Conservation (phyloP, 2,113 vertebrate genomes). For the Corythornis cristatus region DNA sequence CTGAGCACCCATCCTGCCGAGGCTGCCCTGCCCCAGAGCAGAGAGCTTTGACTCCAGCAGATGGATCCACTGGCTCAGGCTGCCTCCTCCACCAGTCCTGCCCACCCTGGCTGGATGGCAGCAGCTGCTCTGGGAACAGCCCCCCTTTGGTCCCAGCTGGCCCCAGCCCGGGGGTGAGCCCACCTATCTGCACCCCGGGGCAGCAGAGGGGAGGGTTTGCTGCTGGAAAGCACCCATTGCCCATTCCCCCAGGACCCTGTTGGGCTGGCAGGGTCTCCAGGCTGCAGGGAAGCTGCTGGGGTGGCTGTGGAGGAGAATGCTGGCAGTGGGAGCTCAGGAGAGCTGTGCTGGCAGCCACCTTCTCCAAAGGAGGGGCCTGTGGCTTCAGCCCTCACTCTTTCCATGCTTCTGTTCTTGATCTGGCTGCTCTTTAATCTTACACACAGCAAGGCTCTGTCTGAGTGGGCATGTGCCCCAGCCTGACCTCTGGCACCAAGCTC, state of each 20-base stretch:
- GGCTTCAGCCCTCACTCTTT: not conserved
- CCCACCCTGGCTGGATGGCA: not conserved
- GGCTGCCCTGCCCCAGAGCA: not conserved
- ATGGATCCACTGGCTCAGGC: not conserved
- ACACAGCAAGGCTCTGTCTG: not conserved
- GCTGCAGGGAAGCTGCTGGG: not conserved
- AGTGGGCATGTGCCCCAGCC: accelerated
- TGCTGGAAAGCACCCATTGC: too few species aligned
- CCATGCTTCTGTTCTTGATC: not conserved
- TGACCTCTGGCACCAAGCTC: accelerated
- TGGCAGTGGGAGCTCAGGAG: not conserved
- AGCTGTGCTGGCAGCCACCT: not conserved
- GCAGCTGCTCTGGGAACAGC: not conserved
- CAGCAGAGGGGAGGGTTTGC: not conserved
- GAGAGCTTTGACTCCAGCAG: not conserved
- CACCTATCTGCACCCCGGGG: not conserved
- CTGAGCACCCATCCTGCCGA: accelerated
- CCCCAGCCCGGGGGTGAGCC: not conserved
- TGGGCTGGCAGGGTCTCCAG: not conserved
- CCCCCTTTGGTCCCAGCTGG: not conserved
- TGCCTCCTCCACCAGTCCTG: not conserved
- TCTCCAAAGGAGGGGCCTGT: not conserved
- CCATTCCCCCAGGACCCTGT: accelerated
- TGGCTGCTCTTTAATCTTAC: too few species aligned
- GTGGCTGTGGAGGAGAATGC: not conserved